phyloP scores from a whole-genome alignment of 30 jellyfish, hydroid and myxozoan genomes.

The Pelagia noctiluca region DNA sequence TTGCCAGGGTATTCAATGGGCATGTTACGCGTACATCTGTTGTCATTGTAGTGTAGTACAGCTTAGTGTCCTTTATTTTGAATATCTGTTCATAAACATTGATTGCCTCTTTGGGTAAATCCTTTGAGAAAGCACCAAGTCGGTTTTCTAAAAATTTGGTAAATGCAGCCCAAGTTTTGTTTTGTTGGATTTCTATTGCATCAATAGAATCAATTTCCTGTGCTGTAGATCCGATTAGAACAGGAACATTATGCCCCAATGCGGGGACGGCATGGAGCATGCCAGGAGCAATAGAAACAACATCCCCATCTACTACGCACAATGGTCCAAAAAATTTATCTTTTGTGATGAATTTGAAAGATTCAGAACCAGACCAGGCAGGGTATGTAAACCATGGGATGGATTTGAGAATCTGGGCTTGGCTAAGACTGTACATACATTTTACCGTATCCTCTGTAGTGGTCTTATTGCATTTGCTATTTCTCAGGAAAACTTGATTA shows the following conservation, averaged over 20 bases:
- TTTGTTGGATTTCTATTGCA: neutral
- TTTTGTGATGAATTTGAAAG: slow-evolving; percentile 42
- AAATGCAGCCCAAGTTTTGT: slow-evolving; percentile 4
- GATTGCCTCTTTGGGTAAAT: slow-evolving; percentile 22
- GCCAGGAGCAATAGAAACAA: slow-evolving; percentile 46
- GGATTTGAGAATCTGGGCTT: slow-evolving; percentile 48
- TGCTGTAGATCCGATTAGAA: slow-evolving; percentile 77
- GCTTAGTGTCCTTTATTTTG: neutral
- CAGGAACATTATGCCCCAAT: slow-evolving; percentile 36
- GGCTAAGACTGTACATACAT: slow-evolving; percentile 54
- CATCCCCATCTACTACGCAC: slow-evolving; percentile 67
- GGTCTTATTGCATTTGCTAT: slow-evolving; percentile 45
- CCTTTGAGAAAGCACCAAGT: slow-evolving; percentile 26
- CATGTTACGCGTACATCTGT: slow-evolving; percentile 67
- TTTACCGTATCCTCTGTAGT: slow-evolving; percentile 7
- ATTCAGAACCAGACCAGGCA: slow-evolving; percentile 39
- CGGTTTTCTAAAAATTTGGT: neutral
- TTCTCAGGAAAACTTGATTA: slow-evolving; percentile 58
- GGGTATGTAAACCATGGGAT: slow-evolving; percentile 61
- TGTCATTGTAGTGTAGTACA: slow-evolving; percentile 18
- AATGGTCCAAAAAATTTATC: slow-evolving; percentile 58
- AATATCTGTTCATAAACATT: neutral
- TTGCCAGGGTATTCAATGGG: slow-evolving; percentile 41
- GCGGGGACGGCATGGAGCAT: neutral
- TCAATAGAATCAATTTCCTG: slow-evolving; percentile 62